Percentiles rank a stretch among this genome's conserved stretches.
These are phyloP conservation scores for Salvelinus namaycush DNA, from an alignment of 2,113 vertebrate species.

Conservation along the genomic window DNA sequence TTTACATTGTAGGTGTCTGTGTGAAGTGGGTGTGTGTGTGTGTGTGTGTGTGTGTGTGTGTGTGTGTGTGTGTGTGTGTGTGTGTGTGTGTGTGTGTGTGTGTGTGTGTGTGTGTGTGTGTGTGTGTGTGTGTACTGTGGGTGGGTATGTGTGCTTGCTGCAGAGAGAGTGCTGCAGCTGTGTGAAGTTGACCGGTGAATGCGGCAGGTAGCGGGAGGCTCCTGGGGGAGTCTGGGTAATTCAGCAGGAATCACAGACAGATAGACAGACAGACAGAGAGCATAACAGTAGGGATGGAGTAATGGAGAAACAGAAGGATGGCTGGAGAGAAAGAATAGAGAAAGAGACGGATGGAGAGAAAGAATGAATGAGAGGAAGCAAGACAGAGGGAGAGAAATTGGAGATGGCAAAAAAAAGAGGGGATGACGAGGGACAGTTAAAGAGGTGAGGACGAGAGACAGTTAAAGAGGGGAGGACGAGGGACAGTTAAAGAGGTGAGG, in stretches of 20 bases:
- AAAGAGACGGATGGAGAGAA: conserved; percentile 21
- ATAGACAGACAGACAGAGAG: conserved; percentile 10
- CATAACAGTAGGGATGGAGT: conserved; percentile 13
- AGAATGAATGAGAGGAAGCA: background rate
- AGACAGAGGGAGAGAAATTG: conserved; percentile 16
- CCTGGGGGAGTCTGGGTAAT: conserved; percentile 24
- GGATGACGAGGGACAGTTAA: conserved; percentile 26
- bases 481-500: too few species aligned
- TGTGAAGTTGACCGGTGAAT: conserved; percentile 68
- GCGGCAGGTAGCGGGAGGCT: conserved; percentile 61
- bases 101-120: conserved; percentile 20
- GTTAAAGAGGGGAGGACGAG: too few species aligned
- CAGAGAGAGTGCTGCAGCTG: conserved; percentile 69
- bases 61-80: too few species aligned
- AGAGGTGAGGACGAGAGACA: background rate
- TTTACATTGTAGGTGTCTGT: too few species aligned
- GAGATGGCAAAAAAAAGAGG: conserved; percentile 26
- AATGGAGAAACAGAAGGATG: background rate
- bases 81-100: too few species aligned
- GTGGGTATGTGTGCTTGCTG: conserved; percentile 24
- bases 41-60: too few species aligned
- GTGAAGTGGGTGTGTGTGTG: too few species aligned
- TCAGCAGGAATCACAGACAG: conserved; percentile 2
- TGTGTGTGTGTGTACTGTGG: conserved; percentile 4
- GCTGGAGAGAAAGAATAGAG: conserved; percentile 23